A percentile compares a stretch with the other conserved stretches of the same genome.
phyloP scores from a whole-genome alignment of 1,140 invertebrate genomes.

The Paraescarpia echinospica region DNA sequence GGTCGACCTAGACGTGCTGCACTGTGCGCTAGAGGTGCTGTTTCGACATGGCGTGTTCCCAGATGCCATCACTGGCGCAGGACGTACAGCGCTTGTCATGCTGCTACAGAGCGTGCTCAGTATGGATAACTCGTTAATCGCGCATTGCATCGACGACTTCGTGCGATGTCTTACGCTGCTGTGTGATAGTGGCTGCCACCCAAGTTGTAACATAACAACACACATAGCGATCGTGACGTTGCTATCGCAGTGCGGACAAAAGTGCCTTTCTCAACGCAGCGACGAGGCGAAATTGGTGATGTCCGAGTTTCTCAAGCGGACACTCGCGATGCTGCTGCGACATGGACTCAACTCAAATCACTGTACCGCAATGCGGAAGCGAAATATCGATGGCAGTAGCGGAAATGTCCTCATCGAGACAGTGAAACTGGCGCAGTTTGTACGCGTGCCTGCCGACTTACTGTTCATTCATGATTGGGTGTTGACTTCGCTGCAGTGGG shows the following conservation, averaged over 20 bases:
- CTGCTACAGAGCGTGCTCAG: slow-evolving; percentile 44
- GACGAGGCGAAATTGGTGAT: slow-evolving; percentile 28
- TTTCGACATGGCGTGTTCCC: slow-evolving; percentile 40
- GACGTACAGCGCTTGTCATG: slow-evolving; percentile 47
- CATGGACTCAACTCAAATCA: slow-evolving; percentile 51
- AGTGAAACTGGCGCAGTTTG: slow-evolving; percentile 41
- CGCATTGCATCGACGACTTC: slow-evolving; percentile 35
- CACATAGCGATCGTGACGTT: slow-evolving; percentile 19
- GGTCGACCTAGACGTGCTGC: slow-evolving; percentile 41
- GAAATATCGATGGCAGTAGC: slow-evolving; percentile 36
- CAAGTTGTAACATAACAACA: slow-evolving; percentile 32
- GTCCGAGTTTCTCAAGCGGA: slow-evolving; percentile 39
- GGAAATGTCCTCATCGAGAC: slow-evolving; percentile 50
- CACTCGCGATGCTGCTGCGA: slow-evolving; percentile 39
- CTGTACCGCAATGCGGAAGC: slow-evolving; percentile 30
- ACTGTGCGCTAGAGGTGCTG: slow-evolving; percentile 40
- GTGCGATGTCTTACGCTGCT: slow-evolving; percentile 36
- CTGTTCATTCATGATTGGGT: slow-evolving; percentile 45
- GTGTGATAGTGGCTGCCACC: slow-evolving; percentile 42
- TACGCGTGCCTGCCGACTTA: slow-evolving; percentile 38
- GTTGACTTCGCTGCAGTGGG: slow-evolving; percentile 49
- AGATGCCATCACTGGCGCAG: slow-evolving; percentile 41
- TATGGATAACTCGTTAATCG: slow-evolving; percentile 37
- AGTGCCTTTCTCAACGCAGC: slow-evolving; percentile 21
- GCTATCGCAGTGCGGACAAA: slow-evolving; percentile 19